phyloP scores from a whole-genome alignment of 2,113 vertebrate species.

The Egretta garzetta region DNA sequence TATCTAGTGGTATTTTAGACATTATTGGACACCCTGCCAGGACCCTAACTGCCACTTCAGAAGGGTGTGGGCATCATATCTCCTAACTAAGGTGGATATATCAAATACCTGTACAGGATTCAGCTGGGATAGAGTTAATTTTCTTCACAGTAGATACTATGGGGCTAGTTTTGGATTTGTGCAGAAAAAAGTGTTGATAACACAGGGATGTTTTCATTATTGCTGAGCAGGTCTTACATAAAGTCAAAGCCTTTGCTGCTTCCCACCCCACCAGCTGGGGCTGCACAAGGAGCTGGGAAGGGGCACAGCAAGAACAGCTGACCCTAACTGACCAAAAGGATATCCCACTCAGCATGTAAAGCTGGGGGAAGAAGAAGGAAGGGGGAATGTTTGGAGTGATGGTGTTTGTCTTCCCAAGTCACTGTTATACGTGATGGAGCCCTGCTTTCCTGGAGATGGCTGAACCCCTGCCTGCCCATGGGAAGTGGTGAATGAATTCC shows the following conservation, averaged over 20 bases:
- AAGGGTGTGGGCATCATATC: background rate
- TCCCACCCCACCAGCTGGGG: no score
- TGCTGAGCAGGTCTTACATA: background rate
- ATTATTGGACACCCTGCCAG: background rate
- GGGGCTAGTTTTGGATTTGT: background rate
- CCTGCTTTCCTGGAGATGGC: background rate
- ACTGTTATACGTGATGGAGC: rapidly evolving
- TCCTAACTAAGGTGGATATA: background rate
- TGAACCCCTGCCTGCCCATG: background rate
- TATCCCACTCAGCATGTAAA: background rate
- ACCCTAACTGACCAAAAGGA: background rate
- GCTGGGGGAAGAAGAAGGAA: no score
- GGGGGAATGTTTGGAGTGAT: rapidly evolving
- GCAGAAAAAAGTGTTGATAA: background rate
- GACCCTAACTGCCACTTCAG: background rate
- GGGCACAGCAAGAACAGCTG: background rate
- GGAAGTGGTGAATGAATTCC: background rate
- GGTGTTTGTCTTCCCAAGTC: rapidly evolving
- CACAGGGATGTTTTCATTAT: background rate
- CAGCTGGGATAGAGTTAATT: background rate
- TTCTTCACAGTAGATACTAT: background rate
- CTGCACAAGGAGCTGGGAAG: no score
- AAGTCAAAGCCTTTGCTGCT: background rate
- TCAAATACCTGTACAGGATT: background rate
- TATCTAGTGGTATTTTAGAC: background rate